Base-by-base conservation (phyloP, 2,888 invertebrate species). In the Leptinotarsa juncta region DNA sequence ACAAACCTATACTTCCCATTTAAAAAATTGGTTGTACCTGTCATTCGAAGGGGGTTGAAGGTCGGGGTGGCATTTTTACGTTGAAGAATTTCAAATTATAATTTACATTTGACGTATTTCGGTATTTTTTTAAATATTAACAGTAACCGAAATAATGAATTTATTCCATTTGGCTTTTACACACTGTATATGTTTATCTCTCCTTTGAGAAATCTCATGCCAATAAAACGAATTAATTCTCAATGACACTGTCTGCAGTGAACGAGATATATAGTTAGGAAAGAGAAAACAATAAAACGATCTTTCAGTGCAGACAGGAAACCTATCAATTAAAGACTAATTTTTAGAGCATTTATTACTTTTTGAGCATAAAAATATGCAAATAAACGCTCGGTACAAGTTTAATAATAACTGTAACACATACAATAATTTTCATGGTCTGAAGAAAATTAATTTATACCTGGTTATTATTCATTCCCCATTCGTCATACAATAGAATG, bases 381-480 rank as follows among this genome's bases (percentile, higher is more conserved):
- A 73, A 73, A 73, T 73, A 57, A 20, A 48, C 32, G 55, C 32
- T 49, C 65, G 32, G 55, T 57, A 26, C 32, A 53, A 67, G 67
- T 23, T 51, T 67, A 67, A 67, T 67, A 67, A 73, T 66, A 66
- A 55, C 69, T 70, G 60, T 67, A 60, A 55, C 60, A 66, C 12
- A 67, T 73, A 57, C 57, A 57, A 57, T 72, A 74, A 72, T 74
- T 77, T 77, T 70, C 74, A 74, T 66, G 76, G 72, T 74, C 70
- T 72, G 60, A 51, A 72, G 68, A 70, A 72, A 77, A 74, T 77
- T 72, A 73, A 76, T 76, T 73, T 69, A 68, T 70, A 70, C 71
- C 69, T 67, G 70, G 76, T 73, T 65, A 70, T 55, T 73, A 67
- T 73, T 55, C 71, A 68, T 71, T 53, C 70, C 67, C 51, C 60